Evolutionary conservation across 2,113 vertebrate genomes (phyloP).

Genomic region (Bos javanicus): DNA sequence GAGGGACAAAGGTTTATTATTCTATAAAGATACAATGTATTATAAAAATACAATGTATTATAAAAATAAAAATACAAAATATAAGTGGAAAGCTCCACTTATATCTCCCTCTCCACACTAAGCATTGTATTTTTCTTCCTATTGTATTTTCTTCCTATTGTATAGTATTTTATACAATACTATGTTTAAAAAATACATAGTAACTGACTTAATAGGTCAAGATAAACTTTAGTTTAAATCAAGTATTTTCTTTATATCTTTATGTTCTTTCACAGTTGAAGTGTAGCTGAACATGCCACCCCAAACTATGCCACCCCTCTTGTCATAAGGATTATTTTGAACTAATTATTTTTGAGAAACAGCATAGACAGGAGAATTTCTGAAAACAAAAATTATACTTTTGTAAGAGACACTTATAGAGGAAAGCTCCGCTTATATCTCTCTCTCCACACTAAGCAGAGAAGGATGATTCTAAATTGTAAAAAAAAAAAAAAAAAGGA

Average conservation of each 20-base stretch:
- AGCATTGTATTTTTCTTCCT: too few species aligned
- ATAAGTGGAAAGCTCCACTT: too few species aligned
- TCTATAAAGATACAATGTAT: not conserved
- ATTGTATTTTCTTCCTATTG: not conserved
- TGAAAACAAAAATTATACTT: not conserved
- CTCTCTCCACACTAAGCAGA: not conserved
- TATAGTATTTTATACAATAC: not conserved
- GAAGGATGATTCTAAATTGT: not conserved
- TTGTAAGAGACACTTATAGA: not conserved
- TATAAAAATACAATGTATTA: not conserved
- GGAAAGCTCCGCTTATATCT: not conserved
- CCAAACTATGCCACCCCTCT: not conserved
- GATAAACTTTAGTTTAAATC: not conserved
- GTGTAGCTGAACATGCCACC: not conserved
- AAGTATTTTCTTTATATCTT: not conserved
- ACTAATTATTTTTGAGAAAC: not conserved
- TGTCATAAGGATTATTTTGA: not conserved
- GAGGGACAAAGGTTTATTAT: not conserved
- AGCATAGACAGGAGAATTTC: not conserved
- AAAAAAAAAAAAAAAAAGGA: not conserved
- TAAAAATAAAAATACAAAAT: too few species aligned
- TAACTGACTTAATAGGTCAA: not conserved
- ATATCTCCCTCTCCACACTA: too few species aligned
- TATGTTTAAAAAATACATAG: not conserved
- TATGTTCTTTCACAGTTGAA: not conserved